Evolutionary conservation across 1,140 invertebrate genomes (phyloP).

Genomic region (Ceratina calcarata): DNA sequence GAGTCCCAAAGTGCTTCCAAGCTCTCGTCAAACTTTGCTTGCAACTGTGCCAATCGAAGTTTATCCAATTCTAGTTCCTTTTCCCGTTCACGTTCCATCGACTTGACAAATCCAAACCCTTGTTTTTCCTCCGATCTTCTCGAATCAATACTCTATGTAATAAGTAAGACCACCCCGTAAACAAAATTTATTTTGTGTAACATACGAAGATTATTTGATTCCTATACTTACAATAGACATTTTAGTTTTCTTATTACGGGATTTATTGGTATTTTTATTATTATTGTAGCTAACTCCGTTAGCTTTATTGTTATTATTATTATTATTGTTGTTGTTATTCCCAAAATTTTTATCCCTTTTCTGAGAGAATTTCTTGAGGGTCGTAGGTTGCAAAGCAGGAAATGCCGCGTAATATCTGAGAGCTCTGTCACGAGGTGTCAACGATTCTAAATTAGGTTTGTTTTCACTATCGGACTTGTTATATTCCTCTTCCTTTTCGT

Average conservation of each 20-base stretch:
- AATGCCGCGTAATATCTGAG: constrained; percentile 78
- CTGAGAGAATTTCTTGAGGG: constrained; percentile 71
- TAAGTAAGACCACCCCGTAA: constrained; percentile 1
- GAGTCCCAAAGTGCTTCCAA: constrained; percentile 84
- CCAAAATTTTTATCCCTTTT: constrained; percentile 69
- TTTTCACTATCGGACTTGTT: constrained; percentile 64
- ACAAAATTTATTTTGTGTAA: constrained; percentile 14
- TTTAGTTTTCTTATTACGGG: constrained; percentile 72
- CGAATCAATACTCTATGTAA: constrained; percentile 62
- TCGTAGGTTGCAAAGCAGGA: constrained; percentile 76
- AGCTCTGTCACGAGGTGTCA: constrained; percentile 76
- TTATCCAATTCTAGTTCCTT: constrained; percentile 79
- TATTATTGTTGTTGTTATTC: constrained; percentile 63
- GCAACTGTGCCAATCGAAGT: constrained; percentile 83
- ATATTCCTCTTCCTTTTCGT: constrained; percentile 69
- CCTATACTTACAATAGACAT: constrained; percentile 70
- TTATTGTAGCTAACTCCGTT: constrained; percentile 62
- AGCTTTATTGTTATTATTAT: constrained; percentile 63
- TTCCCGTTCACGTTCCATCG: constrained; percentile 76
- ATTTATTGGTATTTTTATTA: constrained; percentile 67
- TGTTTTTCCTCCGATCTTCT: constrained; percentile 69
- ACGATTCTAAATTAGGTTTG: constrained; percentile 70
- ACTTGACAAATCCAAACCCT: constrained; percentile 75
- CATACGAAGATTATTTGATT: not conserved
- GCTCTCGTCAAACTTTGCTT: constrained; percentile 85